Evolutionary conservation across 2,797 vertebrate species (phyloP).

Genomic region (Tangara arthus): DNA sequence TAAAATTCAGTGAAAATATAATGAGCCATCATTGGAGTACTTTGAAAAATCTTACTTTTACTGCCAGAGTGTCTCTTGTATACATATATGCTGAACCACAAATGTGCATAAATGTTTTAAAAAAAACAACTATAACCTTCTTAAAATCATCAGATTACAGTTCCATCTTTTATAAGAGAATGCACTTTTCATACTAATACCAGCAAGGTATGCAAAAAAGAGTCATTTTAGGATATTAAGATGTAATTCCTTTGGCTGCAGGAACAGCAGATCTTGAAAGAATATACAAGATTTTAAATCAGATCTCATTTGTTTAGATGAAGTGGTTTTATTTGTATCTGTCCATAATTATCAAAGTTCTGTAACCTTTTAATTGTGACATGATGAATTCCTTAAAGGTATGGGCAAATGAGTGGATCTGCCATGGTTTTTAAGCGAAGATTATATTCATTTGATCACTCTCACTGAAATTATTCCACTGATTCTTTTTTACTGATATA

Average conservation of each 20-base stretch:
- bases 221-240: not conserved
- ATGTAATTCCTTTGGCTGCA: not conserved
- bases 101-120: not conserved
- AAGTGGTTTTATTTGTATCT: not conserved
- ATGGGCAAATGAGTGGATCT: not conserved
- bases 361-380: not conserved
- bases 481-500: not conserved
- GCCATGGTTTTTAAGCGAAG: not conserved
- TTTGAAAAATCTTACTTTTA: not conserved
- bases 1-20: not conserved
- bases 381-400: not conserved
- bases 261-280: not conserved
- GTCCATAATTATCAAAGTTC: not conserved
- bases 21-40: not conserved
- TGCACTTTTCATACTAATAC: not conserved
- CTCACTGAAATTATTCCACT: not conserved
- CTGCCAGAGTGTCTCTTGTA: not conserved
- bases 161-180: not conserved
- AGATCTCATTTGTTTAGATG: not conserved
- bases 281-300: not conserved
- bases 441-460: not conserved
- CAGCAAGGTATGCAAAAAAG: not conserved
- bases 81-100: not conserved
- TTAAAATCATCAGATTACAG: not conserved
- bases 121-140: not conserved